Evolutionary conservation across 2,888 invertebrate species (phyloP).

Genomic region (Eupeodes latifasciatus): DNA sequence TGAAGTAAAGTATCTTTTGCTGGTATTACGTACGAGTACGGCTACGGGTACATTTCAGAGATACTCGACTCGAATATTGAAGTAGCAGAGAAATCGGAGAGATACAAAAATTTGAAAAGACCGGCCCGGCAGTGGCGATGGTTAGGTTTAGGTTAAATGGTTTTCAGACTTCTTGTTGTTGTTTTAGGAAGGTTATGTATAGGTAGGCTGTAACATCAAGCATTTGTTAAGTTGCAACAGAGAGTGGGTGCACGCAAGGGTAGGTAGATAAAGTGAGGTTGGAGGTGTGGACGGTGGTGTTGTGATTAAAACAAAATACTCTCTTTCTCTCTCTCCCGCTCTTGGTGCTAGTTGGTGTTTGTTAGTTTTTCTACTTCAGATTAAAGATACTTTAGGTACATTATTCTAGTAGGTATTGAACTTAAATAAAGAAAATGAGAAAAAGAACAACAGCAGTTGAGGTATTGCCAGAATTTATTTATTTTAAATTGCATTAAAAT

Average conservation of each 20-base stretch:
- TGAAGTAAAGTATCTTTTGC: conserved; percentile 60
- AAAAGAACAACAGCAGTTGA: neutral
- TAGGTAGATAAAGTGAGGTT: conserved; percentile 19
- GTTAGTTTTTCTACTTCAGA: neutral
- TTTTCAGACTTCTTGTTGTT: conserved; percentile 1
- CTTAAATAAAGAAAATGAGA: neutral
- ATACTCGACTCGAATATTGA: conserved; percentile 27
- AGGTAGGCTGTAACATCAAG: conserved; percentile 22
- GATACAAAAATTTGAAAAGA: conserved; percentile 39
- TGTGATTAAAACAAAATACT: conserved; percentile 34
- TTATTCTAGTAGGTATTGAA: neutral
- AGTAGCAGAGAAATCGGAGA: conserved; percentile 35
- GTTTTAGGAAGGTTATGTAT: conserved; percentile 4
- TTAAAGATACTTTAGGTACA: neutral
- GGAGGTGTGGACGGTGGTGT: neutral
- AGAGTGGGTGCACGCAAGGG: conserved; percentile 34
- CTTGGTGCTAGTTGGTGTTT: conserved; percentile 7
- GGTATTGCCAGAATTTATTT: neutral
- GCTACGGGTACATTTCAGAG: conserved; percentile 26
- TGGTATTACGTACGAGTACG: neutral
- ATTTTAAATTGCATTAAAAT: neutral
- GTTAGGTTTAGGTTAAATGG: conserved; percentile 23
- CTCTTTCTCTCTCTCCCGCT: conserved; percentile 17
- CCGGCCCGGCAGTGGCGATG: conserved; percentile 17
- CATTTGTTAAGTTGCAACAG: neutral